phyloP scores from a whole-genome alignment of 2,888 invertebrate genomes.

The Pseudococcus longispinus region DNA sequence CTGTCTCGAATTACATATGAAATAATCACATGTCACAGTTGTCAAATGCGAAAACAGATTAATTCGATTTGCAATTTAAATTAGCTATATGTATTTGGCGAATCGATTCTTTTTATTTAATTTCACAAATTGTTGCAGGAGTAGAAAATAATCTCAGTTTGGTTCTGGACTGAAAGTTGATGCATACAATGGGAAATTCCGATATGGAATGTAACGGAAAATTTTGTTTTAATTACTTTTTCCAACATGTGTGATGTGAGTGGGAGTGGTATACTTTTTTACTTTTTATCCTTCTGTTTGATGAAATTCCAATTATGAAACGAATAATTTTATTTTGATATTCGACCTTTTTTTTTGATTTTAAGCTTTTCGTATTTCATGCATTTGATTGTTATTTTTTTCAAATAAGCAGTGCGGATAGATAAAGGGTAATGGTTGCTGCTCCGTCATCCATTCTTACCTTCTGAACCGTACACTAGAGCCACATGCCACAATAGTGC shows the following conservation, averaged over 20 bases:
- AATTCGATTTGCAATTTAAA: constrained; percentile 16
- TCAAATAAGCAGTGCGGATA: too few species aligned
- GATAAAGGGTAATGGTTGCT: too few species aligned
- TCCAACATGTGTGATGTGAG: not conserved
- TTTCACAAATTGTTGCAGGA: not conserved
- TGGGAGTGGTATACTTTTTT: too few species aligned
- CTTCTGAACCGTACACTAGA: too few species aligned
- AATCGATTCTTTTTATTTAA: not conserved
- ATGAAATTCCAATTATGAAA: not conserved
- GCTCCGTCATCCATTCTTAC: too few species aligned
- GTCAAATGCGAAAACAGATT: not conserved
- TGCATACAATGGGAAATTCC: not conserved
- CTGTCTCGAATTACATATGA: not conserved
- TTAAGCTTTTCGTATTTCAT: too few species aligned
- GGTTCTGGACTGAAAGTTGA: not conserved
- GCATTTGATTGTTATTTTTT: too few species aligned
- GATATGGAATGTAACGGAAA: not conserved
- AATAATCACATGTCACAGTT: not conserved
- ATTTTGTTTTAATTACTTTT: not conserved
- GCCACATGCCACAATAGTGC: too few species aligned
- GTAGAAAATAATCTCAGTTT: not conserved
- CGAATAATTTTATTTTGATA: not conserved
- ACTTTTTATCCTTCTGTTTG: not conserved
- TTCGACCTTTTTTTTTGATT: not conserved
- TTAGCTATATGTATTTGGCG: not conserved